Evolutionary conservation across 2,797 vertebrate species (phyloP), one percentile per base, ranked within the genome.

Genomic region (Danio jaintianensis): DNA sequence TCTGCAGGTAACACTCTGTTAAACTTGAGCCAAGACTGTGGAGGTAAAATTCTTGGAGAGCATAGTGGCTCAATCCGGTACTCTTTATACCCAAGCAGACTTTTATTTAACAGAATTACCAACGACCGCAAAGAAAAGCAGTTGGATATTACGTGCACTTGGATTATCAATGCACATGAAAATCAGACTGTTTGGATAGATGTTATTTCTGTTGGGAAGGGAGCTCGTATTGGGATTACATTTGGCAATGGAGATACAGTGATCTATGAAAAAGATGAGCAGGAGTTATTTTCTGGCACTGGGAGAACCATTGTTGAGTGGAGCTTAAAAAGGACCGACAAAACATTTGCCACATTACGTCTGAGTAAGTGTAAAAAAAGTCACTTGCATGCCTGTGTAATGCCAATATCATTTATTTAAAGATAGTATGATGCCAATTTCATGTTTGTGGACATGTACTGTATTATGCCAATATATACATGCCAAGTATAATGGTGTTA

Each of bases 271-370:
- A 76, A 40, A 0, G 71, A 85, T 1, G 68, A 70, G 15, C 13
- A 5, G 0, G 79, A 18, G 13, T 18, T 78, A 68, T 83, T 93
- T 13, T 87, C 85, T 0, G 85, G 76, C 73, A 89, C 88, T 36
- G 86, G 90, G 20, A 64, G 80, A 58, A 83, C 90, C 79, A 85
- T 86, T 67, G 86, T 94, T 48, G 83, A 80, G 45, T 93, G 91
- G 92, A 90, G n/a, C 5, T 20, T 22, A 55, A 10, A 84, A 82
- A 74, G 20, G 43, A 11, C 64, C 70, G 79, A 66, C 58, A 81
- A 80, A 52, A 78, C 82, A 8, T 42, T 29, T 81, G 74, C 69
- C 13, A 43, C 20, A 29, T 38, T 90, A 66, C 80, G 87, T 48
- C 86, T 93, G 73, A 85, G 66, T 55, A 93, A 92, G 76, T 78